A percentile compares a stretch with the other conserved stretches of the same genome.
Conservation (phyloP, 2,113 vertebrate genomes). For the Onychostoma macrolepis region DNA sequence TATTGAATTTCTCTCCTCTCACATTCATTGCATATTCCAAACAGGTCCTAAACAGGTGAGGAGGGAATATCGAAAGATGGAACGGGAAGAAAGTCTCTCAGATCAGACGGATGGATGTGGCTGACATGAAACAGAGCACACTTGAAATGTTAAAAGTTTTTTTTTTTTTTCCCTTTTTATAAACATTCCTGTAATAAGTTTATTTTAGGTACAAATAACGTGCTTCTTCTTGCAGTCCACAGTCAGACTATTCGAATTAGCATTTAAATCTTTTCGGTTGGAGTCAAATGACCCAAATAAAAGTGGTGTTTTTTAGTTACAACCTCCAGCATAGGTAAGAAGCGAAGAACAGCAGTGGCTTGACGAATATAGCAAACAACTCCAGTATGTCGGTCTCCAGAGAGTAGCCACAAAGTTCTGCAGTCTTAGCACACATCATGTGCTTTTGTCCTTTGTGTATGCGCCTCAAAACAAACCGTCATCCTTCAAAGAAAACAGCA, state of each 20-base stretch:
- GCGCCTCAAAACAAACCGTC: constrained; percentile 12
- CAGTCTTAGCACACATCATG: constrained; percentile 21
- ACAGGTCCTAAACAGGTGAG: constrained; percentile 68
- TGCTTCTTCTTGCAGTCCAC: constrained; percentile 20
- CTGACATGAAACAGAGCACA: constrained; percentile 27
- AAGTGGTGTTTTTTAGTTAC: not conserved
- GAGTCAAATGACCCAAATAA: constrained; percentile 23
- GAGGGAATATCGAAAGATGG: constrained; percentile 21
- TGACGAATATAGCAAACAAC: constrained; percentile 28
- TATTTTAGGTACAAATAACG: constrained; percentile 49
- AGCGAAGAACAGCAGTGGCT: constrained; percentile 24
- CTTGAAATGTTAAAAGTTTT: constrained; percentile 29
- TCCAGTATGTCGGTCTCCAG: constrained; percentile 29
- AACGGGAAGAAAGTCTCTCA: constrained; percentile 13
- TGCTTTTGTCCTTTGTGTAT: not conserved
- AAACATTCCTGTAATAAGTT: constrained; percentile 55
- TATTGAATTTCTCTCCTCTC: constrained; percentile 74
- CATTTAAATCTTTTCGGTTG: not conserved
- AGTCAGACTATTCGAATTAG: constrained; percentile 1
- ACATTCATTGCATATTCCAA: constrained; percentile 92
- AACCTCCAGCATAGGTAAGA: constrained; percentile 33
- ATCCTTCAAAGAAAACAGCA: constrained; percentile 25
- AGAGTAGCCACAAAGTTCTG: constrained; percentile 21
- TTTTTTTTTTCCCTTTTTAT: not conserved
- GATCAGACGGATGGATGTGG: constrained; percentile 26